These are phyloP conservation scores for Chrysopilus asiliformis DNA, from an alignment of 2,888 invertebrate genomes.

Conservation along the genomic window DNA sequence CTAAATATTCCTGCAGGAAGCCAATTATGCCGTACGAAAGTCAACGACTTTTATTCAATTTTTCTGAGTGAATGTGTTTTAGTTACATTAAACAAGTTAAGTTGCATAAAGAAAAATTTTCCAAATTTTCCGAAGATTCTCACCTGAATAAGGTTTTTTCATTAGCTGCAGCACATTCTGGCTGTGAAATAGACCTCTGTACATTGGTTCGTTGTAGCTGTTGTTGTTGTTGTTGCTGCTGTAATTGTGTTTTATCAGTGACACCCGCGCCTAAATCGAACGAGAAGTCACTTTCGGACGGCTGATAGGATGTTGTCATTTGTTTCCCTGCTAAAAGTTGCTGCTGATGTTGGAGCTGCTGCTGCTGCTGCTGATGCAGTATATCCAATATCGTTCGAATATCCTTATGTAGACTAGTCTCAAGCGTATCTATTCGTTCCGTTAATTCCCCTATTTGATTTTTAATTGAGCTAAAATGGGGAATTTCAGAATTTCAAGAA, in stretches of 20 bases:
- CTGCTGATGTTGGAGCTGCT: constrained; percentile 19
- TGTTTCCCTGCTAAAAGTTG: constrained; percentile 18
- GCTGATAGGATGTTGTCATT: constrained; percentile 22
- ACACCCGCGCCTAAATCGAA: constrained; percentile 22
- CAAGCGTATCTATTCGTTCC: constrained; percentile 22
- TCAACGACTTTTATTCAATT: too few relatives aligned
- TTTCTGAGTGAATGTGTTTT: too few relatives aligned
- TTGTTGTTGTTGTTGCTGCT: constrained; percentile 14
- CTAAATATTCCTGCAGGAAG: too few relatives aligned
- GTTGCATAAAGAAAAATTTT: too few relatives aligned
- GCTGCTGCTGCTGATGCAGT: constrained; percentile 23
- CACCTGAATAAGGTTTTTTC: constrained; percentile 23
- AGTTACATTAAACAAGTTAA: too few relatives aligned
- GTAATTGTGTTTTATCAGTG: constrained; percentile 16
- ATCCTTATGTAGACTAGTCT: constrained; percentile 23
- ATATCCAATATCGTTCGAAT: constrained; percentile 23
- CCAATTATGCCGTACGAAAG: too few relatives aligned
- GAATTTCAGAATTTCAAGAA: background rate
- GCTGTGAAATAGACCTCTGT: constrained; percentile 24
- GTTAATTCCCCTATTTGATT: constrained; percentile 22
- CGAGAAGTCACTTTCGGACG: constrained; percentile 27
- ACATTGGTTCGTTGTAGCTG: constrained; percentile 21
- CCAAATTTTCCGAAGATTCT: background rate
- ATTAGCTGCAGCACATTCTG: constrained; percentile 20
- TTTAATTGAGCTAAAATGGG: constrained; percentile 19